Evolutionary conservation across 2,113 vertebrate species (phyloP).

Genomic region (Fulica atra): DNA sequence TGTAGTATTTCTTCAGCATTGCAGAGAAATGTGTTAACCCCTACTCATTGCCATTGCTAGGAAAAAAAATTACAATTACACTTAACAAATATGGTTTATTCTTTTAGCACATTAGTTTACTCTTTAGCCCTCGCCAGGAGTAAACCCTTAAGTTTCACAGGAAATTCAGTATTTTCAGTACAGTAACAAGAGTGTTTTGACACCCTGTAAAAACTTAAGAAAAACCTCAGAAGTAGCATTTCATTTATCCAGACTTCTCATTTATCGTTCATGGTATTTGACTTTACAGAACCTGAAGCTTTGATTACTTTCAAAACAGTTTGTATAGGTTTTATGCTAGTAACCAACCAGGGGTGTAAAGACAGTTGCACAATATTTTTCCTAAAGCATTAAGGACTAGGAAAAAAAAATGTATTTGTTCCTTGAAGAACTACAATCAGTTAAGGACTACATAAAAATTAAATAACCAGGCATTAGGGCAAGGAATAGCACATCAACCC

Average conservation of each 20-base stretch:
- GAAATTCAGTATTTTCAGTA: conserved; percentile 14
- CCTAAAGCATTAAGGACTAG: background rate
- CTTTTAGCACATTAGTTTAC: background rate
- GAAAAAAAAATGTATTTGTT: background rate
- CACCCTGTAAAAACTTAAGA: conserved; percentile 6
- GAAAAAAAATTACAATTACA: background rate
- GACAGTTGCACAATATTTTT: background rate
- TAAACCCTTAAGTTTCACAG: conserved; percentile 32
- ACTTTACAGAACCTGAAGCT: conserved; percentile 21
- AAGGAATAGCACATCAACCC: conserved; percentile 1
- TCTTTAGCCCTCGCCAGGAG: background rate
- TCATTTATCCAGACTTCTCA: background rate
- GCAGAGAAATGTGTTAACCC: conserved; percentile 1
- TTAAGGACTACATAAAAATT: conserved; percentile 28
- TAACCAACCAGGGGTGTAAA: conserved; percentile 1
- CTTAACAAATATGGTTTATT: conserved; percentile 18
- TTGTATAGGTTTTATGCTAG: conserved; percentile 26
- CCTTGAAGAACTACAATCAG: background rate
- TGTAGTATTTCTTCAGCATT: background rate
- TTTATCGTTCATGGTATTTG: background rate
- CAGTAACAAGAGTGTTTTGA: conserved; percentile 16
- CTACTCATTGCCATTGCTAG: background rate
- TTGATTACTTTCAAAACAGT: conserved; percentile 3
- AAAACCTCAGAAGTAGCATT: background rate
- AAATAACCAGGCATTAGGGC: conserved; percentile 47